phyloP scores from a whole-genome alignment of 2,797 vertebrate species.

The Leptoclinus maculatus region DNA sequence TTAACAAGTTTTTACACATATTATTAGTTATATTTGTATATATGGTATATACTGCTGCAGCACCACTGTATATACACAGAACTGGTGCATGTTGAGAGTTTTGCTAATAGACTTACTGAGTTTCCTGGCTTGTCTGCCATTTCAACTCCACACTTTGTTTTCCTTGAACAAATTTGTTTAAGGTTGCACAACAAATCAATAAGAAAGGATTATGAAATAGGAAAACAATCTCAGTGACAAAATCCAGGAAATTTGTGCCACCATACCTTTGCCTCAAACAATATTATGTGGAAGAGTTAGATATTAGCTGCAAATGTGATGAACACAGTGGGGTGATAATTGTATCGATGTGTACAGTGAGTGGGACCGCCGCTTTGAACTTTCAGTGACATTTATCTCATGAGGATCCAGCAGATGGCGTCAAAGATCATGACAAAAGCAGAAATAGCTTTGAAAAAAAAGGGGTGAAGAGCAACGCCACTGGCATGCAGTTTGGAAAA shows the following conservation, averaged over 20 bases:
- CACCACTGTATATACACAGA: not conserved
- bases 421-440: slow-evolving; percentile 79
- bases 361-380: not conserved
- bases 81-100: not conserved
- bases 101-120: not conserved
- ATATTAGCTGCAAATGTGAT: not conserved
- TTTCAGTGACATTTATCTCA: not conserved
- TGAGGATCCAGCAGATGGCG: slow-evolving; percentile 90
- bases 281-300: not conserved
- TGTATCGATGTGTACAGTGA: not conserved
- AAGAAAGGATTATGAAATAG: not conserved
- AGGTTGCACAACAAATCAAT: not conserved
- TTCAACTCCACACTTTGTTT: not conserved
- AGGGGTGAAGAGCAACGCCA: not conserved
- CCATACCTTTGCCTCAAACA: not conserved
- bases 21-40: not conserved
- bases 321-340: not conserved
- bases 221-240: not conserved
- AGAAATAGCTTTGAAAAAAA: not conserved
- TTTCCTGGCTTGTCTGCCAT: not conserved
- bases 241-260: not conserved
- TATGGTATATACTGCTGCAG: not conserved
- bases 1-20: not conserved
- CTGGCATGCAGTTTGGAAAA: not conserved
- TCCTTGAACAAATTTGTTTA: not conserved